Evolutionary conservation across 2,113 vertebrate genomes (phyloP), one percentile per base, ranked within the genome.

Genomic region (Atractosteus spatula): DNA sequence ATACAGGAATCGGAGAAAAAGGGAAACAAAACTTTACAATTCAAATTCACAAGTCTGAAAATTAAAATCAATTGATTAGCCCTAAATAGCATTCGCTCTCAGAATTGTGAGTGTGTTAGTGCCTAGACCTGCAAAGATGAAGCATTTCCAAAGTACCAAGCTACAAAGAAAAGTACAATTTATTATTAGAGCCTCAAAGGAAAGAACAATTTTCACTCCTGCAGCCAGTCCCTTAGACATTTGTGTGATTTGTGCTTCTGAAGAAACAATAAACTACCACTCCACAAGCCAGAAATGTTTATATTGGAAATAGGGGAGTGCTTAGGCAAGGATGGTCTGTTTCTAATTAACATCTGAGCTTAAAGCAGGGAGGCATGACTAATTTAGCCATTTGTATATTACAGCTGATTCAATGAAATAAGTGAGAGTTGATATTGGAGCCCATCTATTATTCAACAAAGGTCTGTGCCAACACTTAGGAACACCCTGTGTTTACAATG

Each of bases 291-390:
- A 17, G 54, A 47, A 72, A 66, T 65, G 54, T 72, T 72, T 72
- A 56, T 72, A 44, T 44, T 41, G 51, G 13, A 55, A 16, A 57
- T 51, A 5, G 45, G 45, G 64, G 29, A 73, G 66, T n/a, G 57
- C 56, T 54, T 43, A 74, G 51, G 57, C 44, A 54, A 62, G 66
- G 68, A 62, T 66, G 66, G 62, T 74, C 72, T 74, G 72, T 55
- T 74, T 55, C 56, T 68, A 62, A 74, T 74, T 74, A 74, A 66
- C 72, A 74, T 68, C 66, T 68, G 14, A 17, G 47, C 16, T 41
- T 42, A 45, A 56, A 41, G 72, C 72, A 14, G 56, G 66, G 72
- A 69, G 72, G 66, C 66, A 56, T 73, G 65, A 59, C 71, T 73
- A 73, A 67, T 73, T 73, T 73, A 54, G 70, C 61, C 45, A 65